Base-by-base conservation (phyloP, 2,888 invertebrate genomes). In the Lottia gigantea region DNA sequence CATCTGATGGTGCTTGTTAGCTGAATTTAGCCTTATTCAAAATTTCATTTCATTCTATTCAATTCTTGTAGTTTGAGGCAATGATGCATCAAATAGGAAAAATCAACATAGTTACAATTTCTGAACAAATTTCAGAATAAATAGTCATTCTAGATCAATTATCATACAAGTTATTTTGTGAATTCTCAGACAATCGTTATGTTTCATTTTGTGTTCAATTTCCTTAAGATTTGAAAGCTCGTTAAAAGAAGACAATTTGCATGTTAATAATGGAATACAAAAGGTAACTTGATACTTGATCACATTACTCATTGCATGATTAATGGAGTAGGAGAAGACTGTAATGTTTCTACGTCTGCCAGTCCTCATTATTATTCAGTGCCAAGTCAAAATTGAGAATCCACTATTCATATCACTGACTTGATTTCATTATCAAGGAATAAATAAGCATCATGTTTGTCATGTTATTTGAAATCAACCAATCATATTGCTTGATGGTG, bases 401-500 rank as follows among this genome's bases (percentile, higher is more conserved):
- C 55, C 19, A 55, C 55, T 55, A 55, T 55, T 55, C 55, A 55
- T 55, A 55, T 55, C 19, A 55, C 19, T 23, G 19, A 23, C 19
- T 55, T 55, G 19, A 55, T 55, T 55, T 55, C 19, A 55, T 55
- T 55, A 55, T 55, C 55, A 23, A 55, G 55, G 55, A 55, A 55
- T 55, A 55, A 55, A 55, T 55, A 55, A 55, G 55, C 55, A 55
- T 55, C 40, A 40, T 40, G 40, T 40, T 40, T 40, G 40, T 40
- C 40, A 40, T 40, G 40, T 40, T 40, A 40, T 40, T 40, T 40
- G 40, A 40, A 31, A 40, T 40, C 40, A 40, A 40, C 40, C 40
- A 40, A 40, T 40, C 40, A 40, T 1, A 40, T 40, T 40, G 40
- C 40, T 40, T 40, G 40, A 40, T 40, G 40, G 40, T 40, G 7